Base-by-base conservation (phyloP, 2,797 vertebrate genomes). In the Labeo calbasu region DNA sequence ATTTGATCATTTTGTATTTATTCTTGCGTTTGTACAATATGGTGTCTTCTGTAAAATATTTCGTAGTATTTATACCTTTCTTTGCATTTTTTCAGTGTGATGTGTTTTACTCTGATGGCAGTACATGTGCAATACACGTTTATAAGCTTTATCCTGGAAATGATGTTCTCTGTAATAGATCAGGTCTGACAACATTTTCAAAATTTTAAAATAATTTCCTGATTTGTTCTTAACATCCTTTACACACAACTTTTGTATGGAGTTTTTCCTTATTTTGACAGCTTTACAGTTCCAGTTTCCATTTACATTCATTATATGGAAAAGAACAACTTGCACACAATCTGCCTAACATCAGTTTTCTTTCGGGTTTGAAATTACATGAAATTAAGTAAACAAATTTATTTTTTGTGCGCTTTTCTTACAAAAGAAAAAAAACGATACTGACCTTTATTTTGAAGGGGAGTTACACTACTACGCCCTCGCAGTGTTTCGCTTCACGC, bases 381-480 rank as follows among this genome's bases (percentile, higher is more conserved):
- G 3, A 50, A 25, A 1, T 10, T 51, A 28, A 5, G 14, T 71
- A 28, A 69, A 25, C 2, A 10, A 12, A 1, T 5, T 21, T 9
- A 10, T 1, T 13, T 6, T 51, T 6, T 13, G 11, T 12, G 11
- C 8, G 72, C 28, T 7, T 19, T 36, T 43, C 13, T 25, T 8
- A 23, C 14, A 36, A 3, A 9, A 36, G 32, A 36, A 36, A 36
- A 36, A 36, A 21, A 43, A 36, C 4, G 28, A 57, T 8, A 1
- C 23, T 3, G 76, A 84, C 88, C 40, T 85, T 87, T 86, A 86
- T 86, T 89, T 43, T 88, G 84, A 86, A 85, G 66, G 28, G 8
- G 15, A 17, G 9, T 59, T 8, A 0, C 0, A 0, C 13, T 17
- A 7, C 9, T 4, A 9, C 3, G 6, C 15, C 0, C 0, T 51